Base-by-base conservation (phyloP, 2,797 vertebrate genomes). In the Myiotriccus ornatus region DNA sequence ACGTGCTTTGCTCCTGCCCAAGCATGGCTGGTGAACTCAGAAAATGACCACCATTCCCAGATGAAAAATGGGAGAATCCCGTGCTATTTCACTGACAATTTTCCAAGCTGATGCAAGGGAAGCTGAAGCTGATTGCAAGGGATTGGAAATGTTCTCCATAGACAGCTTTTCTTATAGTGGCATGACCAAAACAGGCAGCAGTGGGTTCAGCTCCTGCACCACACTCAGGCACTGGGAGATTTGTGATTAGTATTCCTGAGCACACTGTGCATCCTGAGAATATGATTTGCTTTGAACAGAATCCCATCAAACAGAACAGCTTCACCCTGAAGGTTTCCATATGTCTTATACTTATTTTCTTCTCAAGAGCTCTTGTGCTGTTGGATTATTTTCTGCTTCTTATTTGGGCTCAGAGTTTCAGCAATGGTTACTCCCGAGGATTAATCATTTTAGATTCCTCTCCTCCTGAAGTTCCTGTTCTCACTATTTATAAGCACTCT, bases 291-390 rank as follows among this genome's bases (percentile, higher is more conserved):
- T 86, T 39, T 5, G 64, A 74, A 78, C 84, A 94, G 70, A 87
- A 90, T 49, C 90, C 87, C 93, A 90, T 27, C 89, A 47, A 14
- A 49, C 75, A 27, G 28, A 85, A 75, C 89, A 91, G 84, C 67
- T 83, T 73, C 39, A 24, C 71, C 91, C 91, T 39, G 68, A 41
- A 83, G 89, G 47, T 59, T 77, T 32, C 91, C 93, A 50, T 32
- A 27, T 83, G 78, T 19, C 93, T 87, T 41, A 39, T 34, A 57
- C 76, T 85, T 37, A 50, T 65, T 78, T 87, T 37, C 81, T 74
- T 85, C 93, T 88, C 89, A 7, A 71, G 89, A 94, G 92, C 81
- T 71, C 90, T 75, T 64, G 64, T 59, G 71, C 83, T 89, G 71
- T 52, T 83, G 89, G 44, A 80, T 80, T 53, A 24, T 92, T 85